Evolutionary conservation across 2,113 vertebrate genomes (phyloP), one percentile per base, ranked within the genome.

Genomic region (Notarius quadriscutis): DNA sequence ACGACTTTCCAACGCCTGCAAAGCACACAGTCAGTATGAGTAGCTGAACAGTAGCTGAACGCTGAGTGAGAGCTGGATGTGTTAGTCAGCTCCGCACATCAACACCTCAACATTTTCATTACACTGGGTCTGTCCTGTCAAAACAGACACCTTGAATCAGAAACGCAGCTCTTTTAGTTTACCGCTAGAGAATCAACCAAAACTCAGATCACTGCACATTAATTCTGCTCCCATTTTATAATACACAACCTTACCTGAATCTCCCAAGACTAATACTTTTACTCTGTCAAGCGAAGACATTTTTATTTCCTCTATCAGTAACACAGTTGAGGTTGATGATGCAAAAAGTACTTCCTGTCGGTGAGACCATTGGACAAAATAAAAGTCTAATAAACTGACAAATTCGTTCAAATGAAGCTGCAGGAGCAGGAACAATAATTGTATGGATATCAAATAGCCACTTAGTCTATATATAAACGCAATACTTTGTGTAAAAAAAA

Each of bases 261-360:
- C 98, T 50, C 98, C 98, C 91, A 99, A 93, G 85, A 99, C 98
- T 91, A 99, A 88, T 1, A 99, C 97, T 93, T 99, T 99, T 1
- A 99, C 97, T 77, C 97, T 95, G 83, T 99, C 98, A 89, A 99
- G 91, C 60, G 98, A 96, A 79, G 97, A 98, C 98, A 99, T 99
- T 71, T 48, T 84, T 55, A 79, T 41, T 79, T 58, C 30, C 60
- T 81, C 91, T 71, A 17, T 62, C 20, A 80, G 75, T 58, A 71
- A 22, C 75, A 62, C 53, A 11, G 14, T 12, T 57, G 14, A 50
- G 41, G 7, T 58, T 48, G 27, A n/a, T 34, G 14, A 53, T 12
- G 58, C n/a, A 14, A 25, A 60, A 15, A 25, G 30, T n/a, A 8
- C 50, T 87, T 81, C 48, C 25, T 41, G 3, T 71, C 18, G 3